Evolutionary conservation across 2,113 vertebrate species (phyloP), one percentile per base, ranked within the genome.

Genomic region (Colistium nudipinnis): DNA sequence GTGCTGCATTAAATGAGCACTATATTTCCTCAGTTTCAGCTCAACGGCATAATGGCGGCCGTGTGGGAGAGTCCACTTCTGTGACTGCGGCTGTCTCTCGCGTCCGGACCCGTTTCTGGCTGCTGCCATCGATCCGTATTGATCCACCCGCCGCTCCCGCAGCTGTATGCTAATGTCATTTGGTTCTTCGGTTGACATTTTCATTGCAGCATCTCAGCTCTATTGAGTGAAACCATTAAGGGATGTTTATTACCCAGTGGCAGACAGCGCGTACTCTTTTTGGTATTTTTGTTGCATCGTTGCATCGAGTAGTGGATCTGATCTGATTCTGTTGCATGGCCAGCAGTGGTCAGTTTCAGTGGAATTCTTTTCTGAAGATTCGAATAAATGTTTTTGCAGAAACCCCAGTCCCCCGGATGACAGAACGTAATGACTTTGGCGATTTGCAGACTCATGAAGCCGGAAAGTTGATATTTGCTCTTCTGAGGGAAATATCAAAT

Each of bases 101-200:
- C 59, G 69, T 88, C 70, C 27, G 22, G 54, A 61, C 48, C 67
- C 60, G 74, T 85, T 90, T 85, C 71, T 79, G 36, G 39, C 69
- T 30, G 14, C 69, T 43, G 14, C n/a, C 59, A 90, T 87, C 71
- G 81, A 89, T 88, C 57, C 31, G 31, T 68, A 89, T 92, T 68
- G 88, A 92, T 81, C 54, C 19, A 22, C 55, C 30, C 31, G 43
- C 20, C 55, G 53, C 35, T 61, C 73, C 65, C 80, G 72, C 66
- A 73, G 84, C 84, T 86, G 82, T 28, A 43, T 74, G 87, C 75
- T 80, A 77, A 88, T 74, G 35, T 44, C 61, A 19, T 20, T 74
- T 61, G 65, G 22, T 80, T 82, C 63, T 65, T 65, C 82, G 4
- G 56, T 35, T 86, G 88, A 87, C 79, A 79, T 88, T 85, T 90